Evolutionary conservation across 2,888 invertebrate genomes (phyloP).

Genomic region (Adelognathus sp.): DNA sequence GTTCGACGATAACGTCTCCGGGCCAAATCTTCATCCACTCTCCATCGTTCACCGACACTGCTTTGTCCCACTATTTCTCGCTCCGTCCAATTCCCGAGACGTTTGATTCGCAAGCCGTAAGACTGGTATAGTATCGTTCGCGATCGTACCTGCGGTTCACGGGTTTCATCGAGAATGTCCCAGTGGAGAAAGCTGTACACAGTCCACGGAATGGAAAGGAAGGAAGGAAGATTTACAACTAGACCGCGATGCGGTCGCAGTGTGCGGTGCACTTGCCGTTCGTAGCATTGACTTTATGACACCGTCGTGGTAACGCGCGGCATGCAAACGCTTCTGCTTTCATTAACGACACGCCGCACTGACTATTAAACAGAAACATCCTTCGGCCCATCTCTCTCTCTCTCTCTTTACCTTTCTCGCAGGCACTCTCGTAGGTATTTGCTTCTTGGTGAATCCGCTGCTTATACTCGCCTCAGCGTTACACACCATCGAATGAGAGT

Average conservation of each 20-base stretch:
- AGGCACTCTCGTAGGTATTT: constrained; percentile 36
- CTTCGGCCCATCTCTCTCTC: constrained; percentile 4
- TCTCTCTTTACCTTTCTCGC: neutral
- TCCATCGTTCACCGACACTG: neutral
- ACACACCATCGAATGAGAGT: constrained; percentile 12
- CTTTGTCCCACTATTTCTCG: neutral
- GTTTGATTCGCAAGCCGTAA: neutral
- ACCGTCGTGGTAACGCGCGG: constrained; percentile 62
- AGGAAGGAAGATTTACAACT: constrained; percentile 4
- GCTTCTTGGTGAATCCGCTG: constrained; percentile 27
- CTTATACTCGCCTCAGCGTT: constrained; percentile 20
- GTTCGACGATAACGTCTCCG: neutral
- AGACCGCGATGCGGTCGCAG: constrained; percentile 19
- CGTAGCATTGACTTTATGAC: constrained; percentile 65
- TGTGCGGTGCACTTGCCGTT: constrained; percentile 6
- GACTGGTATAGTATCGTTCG: neutral
- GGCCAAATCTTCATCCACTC: constrained; percentile 19
- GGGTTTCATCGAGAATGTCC: neutral
- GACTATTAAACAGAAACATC: constrained; percentile 74
- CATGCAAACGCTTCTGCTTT: constrained; percentile 69
- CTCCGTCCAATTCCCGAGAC: neutral
- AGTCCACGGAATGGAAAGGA: too few species aligned
- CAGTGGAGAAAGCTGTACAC: too few species aligned
- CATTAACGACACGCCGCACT: constrained; percentile 66
- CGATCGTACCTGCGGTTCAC: constrained; percentile 7